Conservation (phyloP, 2,888 invertebrate species). For the Eucera pruinosa region DNA sequence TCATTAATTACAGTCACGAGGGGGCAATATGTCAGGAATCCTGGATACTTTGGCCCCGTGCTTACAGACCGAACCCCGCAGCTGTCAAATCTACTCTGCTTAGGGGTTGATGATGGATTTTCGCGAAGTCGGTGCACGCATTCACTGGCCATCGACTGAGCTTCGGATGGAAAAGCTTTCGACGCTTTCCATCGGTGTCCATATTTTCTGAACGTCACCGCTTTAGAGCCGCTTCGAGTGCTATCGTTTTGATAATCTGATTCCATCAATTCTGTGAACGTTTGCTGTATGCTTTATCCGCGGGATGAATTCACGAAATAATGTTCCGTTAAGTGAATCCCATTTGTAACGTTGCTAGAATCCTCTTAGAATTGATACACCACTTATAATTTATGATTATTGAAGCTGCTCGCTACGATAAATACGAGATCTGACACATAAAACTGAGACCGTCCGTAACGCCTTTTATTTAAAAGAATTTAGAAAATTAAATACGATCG, state of each 20-base stretch:
- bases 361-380: too few species aligned
- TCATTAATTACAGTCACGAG: slow-evolving; percentile 76
- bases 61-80: slow-evolving; percentile 63
- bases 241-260: not conserved
- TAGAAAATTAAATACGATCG: too few species aligned
- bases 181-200: slow-evolving; percentile 20
- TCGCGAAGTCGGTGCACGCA: slow-evolving; percentile 52
- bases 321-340: not conserved
- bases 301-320: not conserved
- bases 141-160: slow-evolving; percentile 11
- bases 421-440: too few species aligned
- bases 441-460: too few species aligned
- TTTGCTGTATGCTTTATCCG: not conserved
- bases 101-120: slow-evolving; percentile 59
- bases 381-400: not conserved
- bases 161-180: slow-evolving; percentile 34
- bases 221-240: not conserved
- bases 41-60: slow-evolving; percentile 64
- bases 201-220: slow-evolving; percentile 1
- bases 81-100: slow-evolving; percentile 59
- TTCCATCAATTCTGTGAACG: slow-evolving; percentile 14
- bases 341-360: not conserved
- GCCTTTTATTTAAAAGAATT: too few species aligned
- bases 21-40: slow-evolving; percentile 75
- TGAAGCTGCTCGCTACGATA: too few species aligned